Evolutionary conservation across 1,140 invertebrate species (phyloP), one percentile per base, ranked within the genome.

Genomic region (Stegodyphus mimosarum): DNA sequence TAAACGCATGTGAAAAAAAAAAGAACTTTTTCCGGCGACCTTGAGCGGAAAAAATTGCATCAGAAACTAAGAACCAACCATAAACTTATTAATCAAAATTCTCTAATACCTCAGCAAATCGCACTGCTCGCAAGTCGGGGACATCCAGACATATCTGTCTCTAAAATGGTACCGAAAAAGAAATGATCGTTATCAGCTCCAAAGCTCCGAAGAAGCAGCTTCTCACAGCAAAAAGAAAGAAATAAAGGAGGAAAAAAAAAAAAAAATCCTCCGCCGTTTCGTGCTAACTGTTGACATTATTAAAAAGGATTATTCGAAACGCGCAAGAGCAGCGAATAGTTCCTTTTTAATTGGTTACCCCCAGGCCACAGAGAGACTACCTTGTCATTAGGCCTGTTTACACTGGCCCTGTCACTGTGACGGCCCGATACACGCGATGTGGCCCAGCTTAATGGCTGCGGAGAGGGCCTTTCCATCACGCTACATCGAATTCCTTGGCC

Each of bases 351-450:
- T 84, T 74, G 81, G 73, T 84, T 75, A 49, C 81, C 81, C 81
- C 18, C 48, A 50, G 66, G 81, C 50, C 64, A 69, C 48, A 64
- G 73, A 49, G 72, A 75, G 55, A 69, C 81, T 84, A 84, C 81
- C 81, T 84, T 84, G 81, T 84, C 73, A 84, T 84, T 84, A 84
- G 81, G 81, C 81, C 81, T 84, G 81, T 84, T 84, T 84, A 84
- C 81, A 84, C 64, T 72, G 81, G 55, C 81, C 50, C 81, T 76
- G 73, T 75, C 81, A 76, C 81, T 83, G 71, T 52, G 7, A 50
- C 53, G 18, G 52, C 67, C 18, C 11, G n/a, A 51, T 52, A 84
- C 81, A 76, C 81, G 81, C 72, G 70, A 81, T n/a, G 78, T 48
- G 18, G 77, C 48, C 18, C 13, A 48, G 52, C 63, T 60, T 53